A percentile compares a stretch with the other conserved stretches of the same genome.
phyloP scores from a whole-genome alignment of 1,140 invertebrate species.

The Scylla paramamosain region DNA sequence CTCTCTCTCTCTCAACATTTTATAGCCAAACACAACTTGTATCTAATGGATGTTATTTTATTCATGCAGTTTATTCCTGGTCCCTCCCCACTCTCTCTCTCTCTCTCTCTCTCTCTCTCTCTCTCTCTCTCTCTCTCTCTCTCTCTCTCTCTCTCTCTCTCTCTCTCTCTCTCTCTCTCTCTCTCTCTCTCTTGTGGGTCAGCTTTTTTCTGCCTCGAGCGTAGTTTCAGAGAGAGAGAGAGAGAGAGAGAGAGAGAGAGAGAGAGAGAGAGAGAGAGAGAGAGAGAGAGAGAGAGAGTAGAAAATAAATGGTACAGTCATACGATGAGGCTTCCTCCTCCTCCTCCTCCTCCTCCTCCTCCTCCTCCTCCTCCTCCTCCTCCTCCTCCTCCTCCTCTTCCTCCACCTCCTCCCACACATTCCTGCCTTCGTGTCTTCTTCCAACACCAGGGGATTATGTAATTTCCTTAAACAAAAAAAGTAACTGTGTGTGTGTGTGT shows the following conservation, averaged over 20 bases:
- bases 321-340: neutral
- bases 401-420: neutral
- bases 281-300: too few species aligned
- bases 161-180: constrained; percentile 3
- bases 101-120: neutral
- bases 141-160: neutral
- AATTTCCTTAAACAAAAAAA: neutral
- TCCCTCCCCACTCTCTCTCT: neutral
- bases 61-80: neutral
- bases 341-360: constrained; percentile 9
- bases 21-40: neutral
- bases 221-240: neutral
- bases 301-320: neutral
- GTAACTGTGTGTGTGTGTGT: neutral
- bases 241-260: constrained; percentile 44
- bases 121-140: neutral
- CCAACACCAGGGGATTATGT: neutral
- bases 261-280: constrained; percentile 25
- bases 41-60: neutral
- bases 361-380: constrained; percentile 2
- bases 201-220: neutral
- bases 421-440: neutral
- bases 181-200: neutral
- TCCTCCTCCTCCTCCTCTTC: constrained; percentile 9
- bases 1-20: neutral